Evolutionary conservation across 2,113 vertebrate genomes (phyloP), one percentile per base, ranked within the genome.

Genomic region (Ibidorhyncha struthersii): DNA sequence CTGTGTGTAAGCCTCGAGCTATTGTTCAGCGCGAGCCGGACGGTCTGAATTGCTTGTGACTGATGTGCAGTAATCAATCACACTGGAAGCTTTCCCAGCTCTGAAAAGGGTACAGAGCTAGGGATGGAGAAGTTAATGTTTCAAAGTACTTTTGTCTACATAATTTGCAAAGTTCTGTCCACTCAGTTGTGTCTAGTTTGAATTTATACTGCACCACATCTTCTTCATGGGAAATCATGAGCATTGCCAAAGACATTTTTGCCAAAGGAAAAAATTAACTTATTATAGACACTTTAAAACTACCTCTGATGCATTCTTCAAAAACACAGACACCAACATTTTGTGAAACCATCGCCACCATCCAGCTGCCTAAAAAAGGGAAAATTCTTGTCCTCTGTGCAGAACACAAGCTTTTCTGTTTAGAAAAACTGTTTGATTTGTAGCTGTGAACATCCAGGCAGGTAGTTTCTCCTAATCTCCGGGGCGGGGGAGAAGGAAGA

Each of bases 11-110:
- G 70, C 32, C 76, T 65, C 56, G 3, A 40, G 90, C 40, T 81
- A 22, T 94, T 93, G 83, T 94, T 95, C 71, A 71, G 30, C 56
- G 40, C 23, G 25, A 10, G 86, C 58, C 77, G 81, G 84, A 92
- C 19, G 53, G 25, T 69, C 40, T 78, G 66, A 91, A 82, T 69
- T 62, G 47, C 45, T 63, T 49, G 41, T 96, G 79, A 93, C 25
- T 96, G 81, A 88, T 82, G 81, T 62, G 41, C 61, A 76, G 78
- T 82, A 45, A 96, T 96, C 86, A 73, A 86, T 93, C 91, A 96
- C 22, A 19, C 36, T 20, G 23, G 10, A 50, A 95, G 63, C 49
- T 83, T 59, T 58, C n/a, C 27, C 32, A 40, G 85, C 55, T 69
- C 73, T 73, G 66, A 59, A 71, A 89, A 80, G 72, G 40, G 20